A percentile compares a stretch with the other conserved stretches of the same genome.
Evolutionary conservation across 2,113 vertebrate genomes (phyloP).

Genomic region (Scomber japonicus): DNA sequence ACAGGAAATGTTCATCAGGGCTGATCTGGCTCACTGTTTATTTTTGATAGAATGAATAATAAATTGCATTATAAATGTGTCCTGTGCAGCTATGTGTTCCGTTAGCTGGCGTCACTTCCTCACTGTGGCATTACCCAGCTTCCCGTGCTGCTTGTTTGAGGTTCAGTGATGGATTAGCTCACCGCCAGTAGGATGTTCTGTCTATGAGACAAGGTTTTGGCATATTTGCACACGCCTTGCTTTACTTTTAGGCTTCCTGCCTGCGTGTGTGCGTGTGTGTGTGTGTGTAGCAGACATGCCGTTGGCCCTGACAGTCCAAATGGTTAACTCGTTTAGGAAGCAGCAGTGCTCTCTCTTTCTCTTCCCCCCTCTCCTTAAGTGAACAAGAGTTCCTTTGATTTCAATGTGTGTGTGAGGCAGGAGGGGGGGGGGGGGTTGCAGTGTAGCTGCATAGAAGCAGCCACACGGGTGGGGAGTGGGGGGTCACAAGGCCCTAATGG

Average conservation of each 20-base stretch:
- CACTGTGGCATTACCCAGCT: constrained; percentile 10
- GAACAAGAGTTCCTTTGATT: constrained; percentile 80
- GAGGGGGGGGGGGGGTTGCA: neutral
- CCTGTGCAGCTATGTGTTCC: constrained; percentile 3
- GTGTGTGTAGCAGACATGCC: constrained; percentile 64
- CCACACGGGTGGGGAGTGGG: constrained; percentile 41
- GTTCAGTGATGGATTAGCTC: constrained; percentile 42
- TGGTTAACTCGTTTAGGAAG: constrained; percentile 90
- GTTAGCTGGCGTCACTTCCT: constrained; percentile 28
- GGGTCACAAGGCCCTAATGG: constrained; percentile 74
- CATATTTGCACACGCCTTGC: constrained; percentile 45
- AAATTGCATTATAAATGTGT: neutral
- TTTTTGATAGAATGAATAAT: neutral
- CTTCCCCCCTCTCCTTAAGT: constrained; percentile 53
- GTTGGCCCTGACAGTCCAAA: constrained; percentile 83
- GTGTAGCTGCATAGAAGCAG: constrained; percentile 32
- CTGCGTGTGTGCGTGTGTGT: neutral
- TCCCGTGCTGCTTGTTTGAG: constrained; percentile 29
- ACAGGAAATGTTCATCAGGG: neutral
- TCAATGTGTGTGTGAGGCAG: constrained; percentile 40
- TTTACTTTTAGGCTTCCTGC: constrained; percentile 50
- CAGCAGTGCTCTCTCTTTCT: constrained; percentile 77
- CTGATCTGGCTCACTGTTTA: constrained; percentile 4
- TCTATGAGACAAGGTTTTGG: constrained; percentile 13
- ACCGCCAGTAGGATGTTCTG: constrained; percentile 24